A percentile compares a stretch with the other conserved stretches of the same genome.
phyloP scores from a whole-genome alignment of 2,797 vertebrate genomes.

The Coluber constrictor region DNA sequence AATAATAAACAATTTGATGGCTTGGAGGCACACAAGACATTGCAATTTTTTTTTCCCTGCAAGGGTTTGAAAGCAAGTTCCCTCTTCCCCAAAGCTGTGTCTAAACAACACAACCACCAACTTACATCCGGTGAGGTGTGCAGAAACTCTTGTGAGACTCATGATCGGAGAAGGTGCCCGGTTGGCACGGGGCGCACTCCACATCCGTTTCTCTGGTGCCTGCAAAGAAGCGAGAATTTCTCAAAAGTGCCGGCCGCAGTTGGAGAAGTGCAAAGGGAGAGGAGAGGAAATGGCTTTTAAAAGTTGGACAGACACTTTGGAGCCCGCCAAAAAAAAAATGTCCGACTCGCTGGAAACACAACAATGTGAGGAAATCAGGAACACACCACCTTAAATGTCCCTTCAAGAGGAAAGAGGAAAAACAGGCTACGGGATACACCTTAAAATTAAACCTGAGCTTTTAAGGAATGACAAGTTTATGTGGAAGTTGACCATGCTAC shows the following conservation, averaged over 20 bases:
- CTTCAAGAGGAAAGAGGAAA: too few relatives aligned
- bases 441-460: too few relatives aligned
- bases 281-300: background rate
- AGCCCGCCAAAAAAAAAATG: background rate
- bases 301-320: background rate
- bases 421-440: too few relatives aligned
- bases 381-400: background rate
- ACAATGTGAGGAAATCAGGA: background rate
- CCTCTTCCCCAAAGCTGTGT: background rate
- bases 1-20: too few relatives aligned
- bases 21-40: background rate
- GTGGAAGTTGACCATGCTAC: too few relatives aligned
- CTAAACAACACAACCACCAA: background rate
- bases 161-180: constrained; percentile 62
- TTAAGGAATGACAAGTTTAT: too few relatives aligned
- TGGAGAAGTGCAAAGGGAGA: background rate
- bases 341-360: background rate
- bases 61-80: background rate
- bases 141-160: constrained; percentile 61
- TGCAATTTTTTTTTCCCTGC: background rate
- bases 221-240: constrained; percentile 39
- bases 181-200: constrained; percentile 51
- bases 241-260: background rate
- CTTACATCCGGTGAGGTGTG: constrained; percentile 62
- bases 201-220: constrained; percentile 54